phyloP scores from a whole-genome alignment of 2,797 vertebrate species.

The Pogonophryne albipinna region DNA sequence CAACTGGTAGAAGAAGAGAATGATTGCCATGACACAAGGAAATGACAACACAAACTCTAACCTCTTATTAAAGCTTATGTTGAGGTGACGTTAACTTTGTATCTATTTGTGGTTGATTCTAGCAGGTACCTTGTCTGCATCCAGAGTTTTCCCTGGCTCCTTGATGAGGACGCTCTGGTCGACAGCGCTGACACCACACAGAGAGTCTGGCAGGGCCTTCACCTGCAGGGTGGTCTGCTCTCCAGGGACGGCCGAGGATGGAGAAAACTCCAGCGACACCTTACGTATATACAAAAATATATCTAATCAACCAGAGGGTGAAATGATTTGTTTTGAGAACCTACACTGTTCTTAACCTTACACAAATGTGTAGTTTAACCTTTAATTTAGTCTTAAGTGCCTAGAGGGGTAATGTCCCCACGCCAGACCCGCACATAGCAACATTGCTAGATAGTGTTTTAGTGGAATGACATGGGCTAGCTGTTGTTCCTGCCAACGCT shows the following conservation, averaged over 20 bases:
- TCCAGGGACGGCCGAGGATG: conserved; percentile 79
- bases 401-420: no score
- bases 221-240: conserved; percentile 78
- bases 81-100: not conserved
- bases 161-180: conserved; percentile 89
- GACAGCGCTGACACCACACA: conserved; percentile 88
- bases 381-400: no score
- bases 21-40: not conserved
- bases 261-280: conserved; percentile 85
- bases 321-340: not conserved
- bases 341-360: no score
- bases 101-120: not conserved
- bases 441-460: no score
- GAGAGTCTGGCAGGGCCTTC: conserved; percentile 77
- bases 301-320: not conserved
- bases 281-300: conserved; percentile 57
- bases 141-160: conserved; percentile 81
- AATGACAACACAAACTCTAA: not conserved
- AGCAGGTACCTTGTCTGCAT: conserved; percentile 75
- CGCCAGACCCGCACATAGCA: no score
- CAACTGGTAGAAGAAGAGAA: not conserved
- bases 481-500: no score
- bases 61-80: not conserved
- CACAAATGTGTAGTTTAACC: no score
- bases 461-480: no score